Evolutionary conservation across 2,113 vertebrate genomes (phyloP).

Genomic region (Anguilla rostrata): DNA sequence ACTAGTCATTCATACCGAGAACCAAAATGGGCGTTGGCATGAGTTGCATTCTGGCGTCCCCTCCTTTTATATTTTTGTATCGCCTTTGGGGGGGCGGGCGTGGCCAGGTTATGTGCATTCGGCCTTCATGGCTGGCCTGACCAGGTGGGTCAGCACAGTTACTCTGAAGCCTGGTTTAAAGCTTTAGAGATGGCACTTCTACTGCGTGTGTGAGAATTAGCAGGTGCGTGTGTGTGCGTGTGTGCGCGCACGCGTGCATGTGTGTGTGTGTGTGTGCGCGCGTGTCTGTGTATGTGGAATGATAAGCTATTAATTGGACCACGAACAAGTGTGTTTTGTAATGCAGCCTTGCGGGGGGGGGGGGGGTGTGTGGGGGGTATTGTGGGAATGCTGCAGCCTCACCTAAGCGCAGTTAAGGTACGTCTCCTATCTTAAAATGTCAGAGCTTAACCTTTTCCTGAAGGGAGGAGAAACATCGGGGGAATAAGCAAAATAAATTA

Average conservation of each 20-base stretch:
- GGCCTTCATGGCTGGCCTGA: not conserved
- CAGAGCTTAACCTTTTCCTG: constrained; percentile 1
- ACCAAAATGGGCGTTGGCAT: not conserved
- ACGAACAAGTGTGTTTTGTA: not conserved
- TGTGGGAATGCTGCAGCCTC: not conserved
- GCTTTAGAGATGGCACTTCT: not conserved
- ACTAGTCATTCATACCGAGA: not conserved
- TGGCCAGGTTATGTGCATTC: not conserved
- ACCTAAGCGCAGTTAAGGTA: not conserved
- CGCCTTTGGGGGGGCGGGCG: no score
- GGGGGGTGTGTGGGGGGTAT: not conserved
- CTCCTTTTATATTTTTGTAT: no score
- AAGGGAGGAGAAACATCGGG: not conserved
- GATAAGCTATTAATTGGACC: not conserved
- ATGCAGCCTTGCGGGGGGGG: not conserved
- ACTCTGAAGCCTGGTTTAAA: not conserved
- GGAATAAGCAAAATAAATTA: constrained; percentile 7
- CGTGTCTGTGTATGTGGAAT: not conserved
- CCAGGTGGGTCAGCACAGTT: not conserved
- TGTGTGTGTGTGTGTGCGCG: not conserved
- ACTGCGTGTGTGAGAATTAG: not conserved
- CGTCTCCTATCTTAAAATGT: not conserved
- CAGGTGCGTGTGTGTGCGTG: no score
- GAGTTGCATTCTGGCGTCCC: no score
- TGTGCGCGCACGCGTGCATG: not conserved